Conservation (phyloP, 2,797 vertebrate genomes). For the Gymnodraco acuticeps region DNA sequence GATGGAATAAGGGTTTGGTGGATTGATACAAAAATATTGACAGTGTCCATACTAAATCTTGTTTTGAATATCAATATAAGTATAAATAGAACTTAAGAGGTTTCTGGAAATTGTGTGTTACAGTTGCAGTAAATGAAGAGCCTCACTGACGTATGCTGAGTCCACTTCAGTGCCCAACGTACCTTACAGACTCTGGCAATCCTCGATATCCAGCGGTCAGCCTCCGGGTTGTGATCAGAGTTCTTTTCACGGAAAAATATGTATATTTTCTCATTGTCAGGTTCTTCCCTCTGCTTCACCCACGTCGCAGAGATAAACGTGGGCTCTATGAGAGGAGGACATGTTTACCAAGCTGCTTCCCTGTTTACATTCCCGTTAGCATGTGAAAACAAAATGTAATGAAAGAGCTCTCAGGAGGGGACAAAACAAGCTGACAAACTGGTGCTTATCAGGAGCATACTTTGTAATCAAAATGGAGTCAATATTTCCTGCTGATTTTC, state of each 20-base stretch:
- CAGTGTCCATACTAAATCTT: neutral
- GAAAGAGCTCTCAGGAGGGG: neutral
- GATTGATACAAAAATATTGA: neutral
- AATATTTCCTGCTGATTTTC: neutral
- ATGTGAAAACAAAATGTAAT: neutral
- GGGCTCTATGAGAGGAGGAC: conserved; percentile 73
- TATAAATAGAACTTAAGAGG: neutral
- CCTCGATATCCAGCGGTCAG: conserved; percentile 85
- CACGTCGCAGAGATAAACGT: conserved; percentile 81
- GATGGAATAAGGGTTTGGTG: neutral
- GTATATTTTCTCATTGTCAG: conserved; percentile 86
- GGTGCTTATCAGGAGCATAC: neutral
- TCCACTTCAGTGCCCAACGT: neutral
- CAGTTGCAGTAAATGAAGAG: neutral
- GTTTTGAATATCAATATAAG: neutral
- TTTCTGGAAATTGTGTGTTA: neutral
- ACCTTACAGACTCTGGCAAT: conserved; percentile 88
- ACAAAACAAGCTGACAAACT: neutral
- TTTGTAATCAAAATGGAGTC: neutral
- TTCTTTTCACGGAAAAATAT: conserved; percentile 87
- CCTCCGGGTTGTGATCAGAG: conserved; percentile 78
- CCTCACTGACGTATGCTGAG: neutral
- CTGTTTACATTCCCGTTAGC: neutral
- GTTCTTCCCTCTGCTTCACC: conserved; percentile 72
- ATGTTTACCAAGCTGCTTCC: conserved; percentile 6